These are phyloP conservation scores for Heliangelus exortis DNA, from an alignment of 2,797 vertebrate genomes.

Conservation along the genomic window DNA sequence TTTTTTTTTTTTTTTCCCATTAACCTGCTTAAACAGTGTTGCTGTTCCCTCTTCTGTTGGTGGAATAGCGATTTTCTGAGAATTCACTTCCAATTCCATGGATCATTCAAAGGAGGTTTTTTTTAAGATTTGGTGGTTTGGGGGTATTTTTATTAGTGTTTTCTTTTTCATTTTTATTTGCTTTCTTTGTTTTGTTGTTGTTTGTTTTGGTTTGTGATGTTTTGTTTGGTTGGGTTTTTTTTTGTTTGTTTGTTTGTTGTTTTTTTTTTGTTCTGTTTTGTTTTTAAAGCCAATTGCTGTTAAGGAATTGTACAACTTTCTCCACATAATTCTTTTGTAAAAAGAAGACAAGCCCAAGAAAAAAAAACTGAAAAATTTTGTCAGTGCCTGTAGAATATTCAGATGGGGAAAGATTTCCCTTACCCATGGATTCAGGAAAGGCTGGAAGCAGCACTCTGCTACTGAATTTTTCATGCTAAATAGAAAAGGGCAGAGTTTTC, in stretches of 20 bases:
- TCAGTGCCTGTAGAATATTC: not conserved
- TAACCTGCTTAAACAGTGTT: not conserved
- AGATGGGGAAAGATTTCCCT: not conserved
- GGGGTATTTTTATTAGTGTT: no score
- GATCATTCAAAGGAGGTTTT: not conserved
- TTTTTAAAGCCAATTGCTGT: not conserved
- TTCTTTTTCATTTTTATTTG: no score
- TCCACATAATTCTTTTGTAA: fast-evolving
- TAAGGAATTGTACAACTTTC: not conserved
- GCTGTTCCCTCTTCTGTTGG: not conserved
- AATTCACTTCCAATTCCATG: not conserved
- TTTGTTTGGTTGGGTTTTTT: no score
- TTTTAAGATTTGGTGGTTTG: not conserved
- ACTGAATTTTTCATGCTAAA: not conserved
- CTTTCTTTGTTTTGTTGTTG: no score
- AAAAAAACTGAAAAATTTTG: not conserved
- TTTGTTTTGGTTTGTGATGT: no score
- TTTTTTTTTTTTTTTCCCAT: not conserved
- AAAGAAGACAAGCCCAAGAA: not conserved
- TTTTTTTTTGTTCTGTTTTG: no score
- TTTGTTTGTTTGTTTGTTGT: no score
- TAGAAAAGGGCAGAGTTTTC: not conserved
- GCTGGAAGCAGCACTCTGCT: not conserved
- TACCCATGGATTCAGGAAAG: fast-evolving
- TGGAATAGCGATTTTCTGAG: not conserved